A percentile compares a stretch with the other conserved stretches of the same genome.
Evolutionary conservation across 1,140 invertebrate genomes (phyloP).

Genomic region (Ridgeia piscesae): DNA sequence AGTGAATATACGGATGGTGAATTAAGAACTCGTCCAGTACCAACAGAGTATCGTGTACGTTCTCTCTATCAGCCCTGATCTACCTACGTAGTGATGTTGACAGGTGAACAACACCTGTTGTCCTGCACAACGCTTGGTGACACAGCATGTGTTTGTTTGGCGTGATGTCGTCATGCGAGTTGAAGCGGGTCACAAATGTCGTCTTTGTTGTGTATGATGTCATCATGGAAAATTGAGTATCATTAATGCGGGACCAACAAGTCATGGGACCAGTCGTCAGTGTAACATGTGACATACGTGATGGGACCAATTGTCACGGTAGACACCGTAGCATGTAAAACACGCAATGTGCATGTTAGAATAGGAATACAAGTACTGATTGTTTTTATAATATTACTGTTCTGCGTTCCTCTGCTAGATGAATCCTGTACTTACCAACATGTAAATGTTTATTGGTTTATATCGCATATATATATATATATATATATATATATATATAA

Average conservation of each 20-base stretch:
- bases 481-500: too few relatives aligned
- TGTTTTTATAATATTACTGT: neutral
- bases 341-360: neutral
- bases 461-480: too few relatives aligned
- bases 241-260: too few relatives aligned
- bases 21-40: neutral
- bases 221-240: too few relatives aligned
- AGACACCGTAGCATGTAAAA: neutral
- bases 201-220: neutral
- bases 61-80: too few relatives aligned
- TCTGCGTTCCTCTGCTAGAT: neutral
- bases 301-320: too few relatives aligned
- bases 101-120: neutral
- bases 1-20: neutral
- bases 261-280: neutral
- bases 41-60: neutral
- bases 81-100: neutral
- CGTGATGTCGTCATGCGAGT: neutral
- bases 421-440: neutral
- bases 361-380: neutral
- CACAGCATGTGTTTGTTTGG: neutral
- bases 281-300: neutral
- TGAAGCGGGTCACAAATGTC: neutral
- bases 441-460: too few relatives aligned
- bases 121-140: neutral